These are phyloP conservation scores for Toxonevra muliebris DNA, from an alignment of 2,888 invertebrate genomes.

Conservation along the genomic window DNA sequence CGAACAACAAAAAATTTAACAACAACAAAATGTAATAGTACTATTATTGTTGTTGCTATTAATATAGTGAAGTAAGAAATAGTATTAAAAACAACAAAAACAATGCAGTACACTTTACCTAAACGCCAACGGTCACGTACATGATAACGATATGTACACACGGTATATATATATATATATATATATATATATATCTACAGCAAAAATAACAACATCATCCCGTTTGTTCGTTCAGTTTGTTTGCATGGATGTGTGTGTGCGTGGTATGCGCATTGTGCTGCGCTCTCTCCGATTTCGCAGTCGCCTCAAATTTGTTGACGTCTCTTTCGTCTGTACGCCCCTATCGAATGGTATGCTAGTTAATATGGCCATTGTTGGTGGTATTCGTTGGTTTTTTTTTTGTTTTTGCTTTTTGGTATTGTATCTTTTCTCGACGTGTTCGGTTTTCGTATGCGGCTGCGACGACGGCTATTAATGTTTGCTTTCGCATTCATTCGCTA, in stretches of 20 bases:
- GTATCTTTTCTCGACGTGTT: too few relatives aligned
- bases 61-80: background rate
- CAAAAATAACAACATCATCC: background rate
- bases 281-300: background rate
- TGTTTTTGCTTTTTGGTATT: too few relatives aligned
- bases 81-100: background rate
- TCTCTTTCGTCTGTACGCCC: background rate
- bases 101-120: slow-evolving; percentile 8
- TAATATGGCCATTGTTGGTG: slow-evolving; percentile 9
- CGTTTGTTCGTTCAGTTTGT: slow-evolving; percentile 1
- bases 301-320: background rate
- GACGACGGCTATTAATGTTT: too few relatives aligned
- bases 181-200: background rate
- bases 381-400: background rate
- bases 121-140: slow-evolving; percentile 20
- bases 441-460: too few relatives aligned
- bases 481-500: too few relatives aligned
- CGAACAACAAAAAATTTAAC: background rate
- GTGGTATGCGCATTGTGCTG: background rate
- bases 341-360: slow-evolving; percentile 10
- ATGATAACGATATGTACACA: slow-evolving; percentile 4
- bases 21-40: background rate
- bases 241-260: background rate
- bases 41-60: too few relatives aligned
- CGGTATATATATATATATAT: background rate